Evolutionary conservation across 2,888 invertebrate species (phyloP).

Genomic region (Hirtodrosophila cameraria): DNA sequence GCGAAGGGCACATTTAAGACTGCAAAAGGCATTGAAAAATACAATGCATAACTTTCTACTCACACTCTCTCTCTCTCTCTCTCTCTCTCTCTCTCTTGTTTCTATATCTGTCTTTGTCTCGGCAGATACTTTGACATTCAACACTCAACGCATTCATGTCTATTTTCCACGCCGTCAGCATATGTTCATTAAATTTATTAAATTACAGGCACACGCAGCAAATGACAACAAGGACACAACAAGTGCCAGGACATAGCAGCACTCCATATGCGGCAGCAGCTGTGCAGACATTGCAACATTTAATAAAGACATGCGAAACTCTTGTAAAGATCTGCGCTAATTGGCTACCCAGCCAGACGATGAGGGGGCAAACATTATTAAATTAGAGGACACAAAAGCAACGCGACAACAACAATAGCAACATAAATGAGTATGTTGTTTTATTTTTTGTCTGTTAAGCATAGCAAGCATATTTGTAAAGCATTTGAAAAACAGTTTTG

Average conservation of each 20-base stretch:
- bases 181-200: constrained; percentile 81
- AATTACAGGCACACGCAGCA: constrained; percentile 55
- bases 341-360: constrained; percentile 47
- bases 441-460: no score
- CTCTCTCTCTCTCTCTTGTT: background rate
- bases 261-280: constrained; percentile 41
- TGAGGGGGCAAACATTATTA: constrained; percentile 24
- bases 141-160: constrained; percentile 47
- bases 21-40: constrained; percentile 36
- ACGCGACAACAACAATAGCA: no score
- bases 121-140: constrained; percentile 28
- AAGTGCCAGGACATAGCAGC: constrained; percentile 45
- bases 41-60: constrained; percentile 1
- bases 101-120: no score
- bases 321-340: constrained; percentile 62
- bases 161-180: constrained; percentile 62
- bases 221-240: constrained; percentile 33
- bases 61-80: background rate
- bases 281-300: constrained; percentile 72
- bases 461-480: no score
- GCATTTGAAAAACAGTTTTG: no score
- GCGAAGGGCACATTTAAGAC: constrained; percentile 18
- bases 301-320: constrained; percentile 72
- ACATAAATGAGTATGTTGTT: no score
- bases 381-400: constrained; percentile 15